These are phyloP conservation scores for Idaea straminata DNA, from an alignment of 2,888 invertebrate genomes.

Conservation along the genomic window DNA sequence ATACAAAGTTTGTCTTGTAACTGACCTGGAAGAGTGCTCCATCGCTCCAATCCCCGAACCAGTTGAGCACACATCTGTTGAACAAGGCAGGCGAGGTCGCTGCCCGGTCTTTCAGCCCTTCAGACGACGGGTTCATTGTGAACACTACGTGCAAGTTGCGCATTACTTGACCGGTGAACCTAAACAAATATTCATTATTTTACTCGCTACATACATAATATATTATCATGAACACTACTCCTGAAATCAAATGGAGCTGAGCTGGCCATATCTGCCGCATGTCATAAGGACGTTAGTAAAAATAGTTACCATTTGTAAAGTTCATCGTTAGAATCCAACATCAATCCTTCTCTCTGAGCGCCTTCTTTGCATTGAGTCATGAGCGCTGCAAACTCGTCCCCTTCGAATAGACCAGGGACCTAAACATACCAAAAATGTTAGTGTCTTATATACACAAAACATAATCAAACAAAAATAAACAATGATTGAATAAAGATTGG, in stretches of 20 bases:
- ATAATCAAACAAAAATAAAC: no score
- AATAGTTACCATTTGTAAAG: slow-evolving; percentile 93
- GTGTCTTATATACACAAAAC: no score
- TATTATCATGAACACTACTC: not conserved
- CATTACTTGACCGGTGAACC: slow-evolving; percentile 99
- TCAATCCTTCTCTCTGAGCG: slow-evolving; percentile 97
- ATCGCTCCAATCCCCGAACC: slow-evolving; percentile 99
- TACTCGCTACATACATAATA: no score
- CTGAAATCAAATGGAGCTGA: not conserved
- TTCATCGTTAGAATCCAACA: slow-evolving; percentile 99
- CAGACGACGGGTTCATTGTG: slow-evolving; percentile 99
- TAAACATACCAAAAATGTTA: slow-evolving; percentile 23
- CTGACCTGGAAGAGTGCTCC: slow-evolving; percentile 93
- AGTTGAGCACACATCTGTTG: slow-evolving; percentile 99
- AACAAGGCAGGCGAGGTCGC: slow-evolving; percentile 99
- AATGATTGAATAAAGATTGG: no score
- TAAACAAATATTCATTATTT: slow-evolving; percentile 22
- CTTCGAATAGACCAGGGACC: slow-evolving; percentile 95
- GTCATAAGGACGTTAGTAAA: not conserved
- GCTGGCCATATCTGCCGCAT: not conserved
- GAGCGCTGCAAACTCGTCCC: slow-evolving; percentile 98
- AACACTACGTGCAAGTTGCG: slow-evolving; percentile 99
- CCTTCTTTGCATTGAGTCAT: slow-evolving; percentile 99
- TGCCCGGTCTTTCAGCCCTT: slow-evolving; percentile 98
- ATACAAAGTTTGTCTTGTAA: not conserved